phyloP scores from a whole-genome alignment of 2,797 vertebrate species.

The Coreius guichenoti region DNA sequence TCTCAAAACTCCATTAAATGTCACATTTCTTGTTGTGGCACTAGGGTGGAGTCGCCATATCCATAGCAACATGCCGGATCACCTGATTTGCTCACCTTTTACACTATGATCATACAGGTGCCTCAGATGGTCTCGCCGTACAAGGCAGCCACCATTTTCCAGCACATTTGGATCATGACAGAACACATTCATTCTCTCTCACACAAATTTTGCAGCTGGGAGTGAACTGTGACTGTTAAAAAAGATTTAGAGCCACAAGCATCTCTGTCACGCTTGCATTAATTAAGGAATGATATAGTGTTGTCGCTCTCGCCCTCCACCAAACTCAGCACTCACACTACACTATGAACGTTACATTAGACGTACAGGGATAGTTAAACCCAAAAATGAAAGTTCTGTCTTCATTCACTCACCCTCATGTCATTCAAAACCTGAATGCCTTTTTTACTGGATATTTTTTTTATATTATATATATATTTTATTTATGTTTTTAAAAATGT shows the following conservation, averaged over 20 bases:
- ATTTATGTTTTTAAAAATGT: neutral
- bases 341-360: slow-evolving; percentile 18
- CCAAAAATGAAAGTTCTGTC: neutral
- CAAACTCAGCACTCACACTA: neutral
- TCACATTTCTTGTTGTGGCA: slow-evolving; percentile 16
- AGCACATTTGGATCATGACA: slow-evolving; percentile 4
- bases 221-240: slow-evolving; percentile 25
- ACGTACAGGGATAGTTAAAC: neutral
- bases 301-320: neutral
- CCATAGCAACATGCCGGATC: slow-evolving; percentile 38
- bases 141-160: slow-evolving; percentile 19
- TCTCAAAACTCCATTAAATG: slow-evolving; percentile 24
- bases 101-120: slow-evolving; percentile 36
- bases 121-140: neutral
- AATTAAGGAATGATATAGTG: slow-evolving; percentile 48
- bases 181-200: slow-evolving; percentile 11
- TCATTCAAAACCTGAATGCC: neutral
- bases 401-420: neutral
- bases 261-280: slow-evolving; percentile 51
- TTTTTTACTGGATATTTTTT: neutral
- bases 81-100: slow-evolving; percentile 37
- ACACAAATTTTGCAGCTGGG: slow-evolving; percentile 22
- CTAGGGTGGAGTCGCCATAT: slow-evolving; percentile 37
- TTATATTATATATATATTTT: neutral
- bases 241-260: slow-evolving; percentile 47